Evolutionary conservation across 2,797 vertebrate species (phyloP), one percentile per base, ranked within the genome.

Genomic region (Pelochelys cantorii): DNA sequence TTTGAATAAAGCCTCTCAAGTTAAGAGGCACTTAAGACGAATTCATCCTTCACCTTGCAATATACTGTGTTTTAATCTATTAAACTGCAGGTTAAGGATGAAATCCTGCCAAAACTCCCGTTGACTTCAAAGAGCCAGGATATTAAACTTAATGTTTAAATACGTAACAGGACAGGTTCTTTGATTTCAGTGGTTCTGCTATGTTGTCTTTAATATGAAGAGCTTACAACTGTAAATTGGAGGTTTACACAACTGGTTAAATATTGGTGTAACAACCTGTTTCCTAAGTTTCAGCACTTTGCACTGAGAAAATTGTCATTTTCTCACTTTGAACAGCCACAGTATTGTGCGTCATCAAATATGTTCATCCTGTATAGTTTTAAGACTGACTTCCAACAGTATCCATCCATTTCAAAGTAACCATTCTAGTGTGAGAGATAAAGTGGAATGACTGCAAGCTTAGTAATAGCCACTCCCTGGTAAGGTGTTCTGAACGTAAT

Each of bases 381-480:
- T n/a, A 84, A 74, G 22, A 37, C 42, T 12, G 18, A 88, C 34
- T 87, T 77, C n/a, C 25, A 68, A 83, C 27, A 53, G 5, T 1
- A 68, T 11, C 27, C 37, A 88, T 93, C 78, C 85, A 3, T 75
- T 94, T 92, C 78, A 85, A 91, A 86, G 34, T 37, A 77, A 52
- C 10, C 11, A 59, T 95, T 80, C 18, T 68, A 85, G 91, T 89
- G 37, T 87, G 85, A 0, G 31, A 90, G 22, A 7, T 62, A 57
- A 93, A 75, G 10, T 27, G 78, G 56, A 91, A 94, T 89, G 89
- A 79, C 3, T 31, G 29, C 27, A 84, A 57, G 3, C 12, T 80
- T 18, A 53, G 42, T 82, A 87, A 62, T 7, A 84, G 17, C 4
- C 5, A 25, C 37, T 34, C 9, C 34, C 56, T 92, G 27, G 86